Conservation (phyloP, 2,888 invertebrate species). For the Idaea aversata region DNA sequence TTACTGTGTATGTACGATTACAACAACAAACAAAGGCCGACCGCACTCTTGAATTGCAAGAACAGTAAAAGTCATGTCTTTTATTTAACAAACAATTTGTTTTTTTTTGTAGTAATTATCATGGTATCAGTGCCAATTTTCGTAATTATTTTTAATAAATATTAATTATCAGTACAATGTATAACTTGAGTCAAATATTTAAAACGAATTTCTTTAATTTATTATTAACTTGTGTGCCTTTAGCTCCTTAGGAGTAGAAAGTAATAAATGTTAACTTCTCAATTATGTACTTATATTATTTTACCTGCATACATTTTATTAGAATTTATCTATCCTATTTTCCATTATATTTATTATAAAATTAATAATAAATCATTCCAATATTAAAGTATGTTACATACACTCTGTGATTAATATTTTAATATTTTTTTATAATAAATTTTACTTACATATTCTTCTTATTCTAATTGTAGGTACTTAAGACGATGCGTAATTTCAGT, state of each 20-base stretch:
- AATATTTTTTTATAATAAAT: slow-evolving; percentile 50
- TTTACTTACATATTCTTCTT: slow-evolving; percentile 57
- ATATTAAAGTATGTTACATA: slow-evolving; percentile 55
- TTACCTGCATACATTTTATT: neutral
- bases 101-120: neutral
- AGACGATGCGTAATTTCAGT: slow-evolving; percentile 54
- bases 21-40: too few relatives aligned
- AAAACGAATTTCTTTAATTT: neutral
- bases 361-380: slow-evolving; percentile 67
- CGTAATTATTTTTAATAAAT: neutral
- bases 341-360: slow-evolving; percentile 21
- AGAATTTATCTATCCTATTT: slow-evolving; percentile 7
- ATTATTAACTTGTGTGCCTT: slow-evolving; percentile 3
- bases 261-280: neutral
- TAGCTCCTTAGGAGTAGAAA: slow-evolving; percentile 3
- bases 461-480: slow-evolving; percentile 38
- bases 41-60: too few relatives aligned
- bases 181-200: slow-evolving; percentile 1
- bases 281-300: neutral
- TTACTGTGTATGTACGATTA: too few relatives aligned
- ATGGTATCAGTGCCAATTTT: neutral
- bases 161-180: neutral
- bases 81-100: neutral
- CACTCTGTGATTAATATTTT: slow-evolving; percentile 73
- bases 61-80: neutral